Evolutionary conservation across 2,113 vertebrate genomes (phyloP).

Genomic region (Stictonetta naevosa): DNA sequence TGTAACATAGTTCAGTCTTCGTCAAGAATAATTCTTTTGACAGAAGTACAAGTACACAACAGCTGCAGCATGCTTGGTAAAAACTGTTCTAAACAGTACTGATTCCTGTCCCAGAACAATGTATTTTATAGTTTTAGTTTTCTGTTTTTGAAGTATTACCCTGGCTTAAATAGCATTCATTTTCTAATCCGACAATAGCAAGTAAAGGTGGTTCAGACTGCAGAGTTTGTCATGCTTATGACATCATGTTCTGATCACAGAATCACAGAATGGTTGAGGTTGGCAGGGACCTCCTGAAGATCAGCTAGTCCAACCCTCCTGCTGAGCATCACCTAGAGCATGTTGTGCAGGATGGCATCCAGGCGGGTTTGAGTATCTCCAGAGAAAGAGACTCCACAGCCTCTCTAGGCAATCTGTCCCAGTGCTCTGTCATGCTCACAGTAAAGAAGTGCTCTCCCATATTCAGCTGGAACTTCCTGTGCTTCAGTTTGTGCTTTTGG

Average conservation of each 20-base stretch:
- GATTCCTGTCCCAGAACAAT: background rate
- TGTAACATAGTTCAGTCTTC: background rate
- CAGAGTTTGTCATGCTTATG: background rate
- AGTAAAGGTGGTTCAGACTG: background rate
- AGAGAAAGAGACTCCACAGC: no score
- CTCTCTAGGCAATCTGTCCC: no score
- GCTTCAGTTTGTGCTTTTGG: background rate
- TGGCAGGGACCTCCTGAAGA: no score
- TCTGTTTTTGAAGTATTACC: background rate
- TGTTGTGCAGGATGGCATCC: no score
- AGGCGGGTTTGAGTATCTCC: no score
- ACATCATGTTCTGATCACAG: background rate
- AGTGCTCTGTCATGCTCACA: no score
- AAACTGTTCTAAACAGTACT: background rate
- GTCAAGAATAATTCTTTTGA: background rate
- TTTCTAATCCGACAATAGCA: constrained; percentile 1
- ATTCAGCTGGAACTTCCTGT: no score
- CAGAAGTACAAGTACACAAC: background rate
- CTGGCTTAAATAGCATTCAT: background rate
- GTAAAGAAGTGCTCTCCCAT: no score
- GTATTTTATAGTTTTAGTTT: background rate
- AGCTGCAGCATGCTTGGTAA: background rate
- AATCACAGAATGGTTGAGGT: no score
- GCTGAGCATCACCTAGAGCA: no score
- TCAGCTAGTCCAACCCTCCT: no score